Evolutionary conservation across 2,113 vertebrate genomes (phyloP), one percentile per base, ranked within the genome.

Genomic region (Eudyptes chrysolophus): DNA sequence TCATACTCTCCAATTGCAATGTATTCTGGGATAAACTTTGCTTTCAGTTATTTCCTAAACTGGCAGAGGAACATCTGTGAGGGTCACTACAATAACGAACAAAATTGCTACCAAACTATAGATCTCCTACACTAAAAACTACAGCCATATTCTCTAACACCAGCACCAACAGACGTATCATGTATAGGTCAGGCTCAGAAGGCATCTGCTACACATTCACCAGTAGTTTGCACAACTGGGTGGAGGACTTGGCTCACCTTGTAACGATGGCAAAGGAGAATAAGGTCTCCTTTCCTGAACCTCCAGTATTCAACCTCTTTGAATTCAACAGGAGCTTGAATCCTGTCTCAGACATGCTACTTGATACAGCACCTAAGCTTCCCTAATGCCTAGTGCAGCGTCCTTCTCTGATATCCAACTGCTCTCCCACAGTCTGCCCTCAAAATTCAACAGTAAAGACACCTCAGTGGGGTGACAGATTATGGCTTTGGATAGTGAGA

Each of bases 321-420:
- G 40, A 65, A 62, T 30, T 27, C 64, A n/a, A 4, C 51, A 76
- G 36, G 27, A 84, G 51, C n/a, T 58, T 38, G 46, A 17, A 40
- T 8, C 9, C 36, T 72, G 21, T 2, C 76, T 66, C 42, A 55
- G 12, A 4, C n/a, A 57, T 11, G 3, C 27, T 6, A 22, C 19
- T 15, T 7, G 4, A 20, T 11, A 51, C 78, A 66, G 40, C 57
- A 64, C 4, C 48, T 5, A 40, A 54, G 27, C 69, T 25, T 29
- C 32, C 26, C 36, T 44, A 38, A 3, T 0, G 29, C 17, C 7
- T 32, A 5, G 15, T 0, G 25, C 20, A 51, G 27, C 2, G 25
- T 22, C 44, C 20, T 38, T 44, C 36, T 65, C 66, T 54, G 48
- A 24, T 3, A 24, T 1, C 25, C 78, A 68, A 51, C 46, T 36